Conservation (phyloP, 2,113 vertebrate genomes). For the Blennius ocellaris region DNA sequence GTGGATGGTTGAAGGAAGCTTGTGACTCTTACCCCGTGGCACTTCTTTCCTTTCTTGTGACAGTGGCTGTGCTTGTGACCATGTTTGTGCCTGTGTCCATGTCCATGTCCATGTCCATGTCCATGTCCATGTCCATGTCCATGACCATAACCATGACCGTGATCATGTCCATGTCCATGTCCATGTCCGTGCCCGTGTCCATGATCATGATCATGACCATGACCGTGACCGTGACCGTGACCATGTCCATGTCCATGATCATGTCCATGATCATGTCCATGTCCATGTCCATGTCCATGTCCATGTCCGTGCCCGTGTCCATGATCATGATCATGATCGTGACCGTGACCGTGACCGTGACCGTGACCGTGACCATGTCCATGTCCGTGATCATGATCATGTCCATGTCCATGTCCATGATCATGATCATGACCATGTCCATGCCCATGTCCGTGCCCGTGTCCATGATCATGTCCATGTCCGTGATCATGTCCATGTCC, state of each 20-base stretch:
- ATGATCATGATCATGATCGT: background rate
- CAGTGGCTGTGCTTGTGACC: slow-evolving; percentile 57
- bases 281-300: background rate
- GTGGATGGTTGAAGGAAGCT: background rate
- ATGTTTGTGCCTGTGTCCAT: slow-evolving; percentile 1
- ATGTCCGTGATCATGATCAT: background rate
- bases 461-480: background rate
- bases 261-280: background rate
- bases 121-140: no score
- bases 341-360: background rate
- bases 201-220: no score
- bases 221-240: accelerated
- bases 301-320: background rate
- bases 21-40: slow-evolving; percentile 57
- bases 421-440: background rate
- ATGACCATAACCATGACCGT: no score
- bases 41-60: slow-evolving; percentile 66
- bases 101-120: no score
- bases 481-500: no score
- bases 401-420: background rate
- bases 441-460: background rate
- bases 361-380: accelerated
- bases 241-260: background rate
- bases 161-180: background rate
- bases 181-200: no score